Percentiles rank a stretch among this genome's conserved stretches.
These are phyloP conservation scores for Turnix velox DNA, from an alignment of 2,113 vertebrate species.

Conservation along the genomic window DNA sequence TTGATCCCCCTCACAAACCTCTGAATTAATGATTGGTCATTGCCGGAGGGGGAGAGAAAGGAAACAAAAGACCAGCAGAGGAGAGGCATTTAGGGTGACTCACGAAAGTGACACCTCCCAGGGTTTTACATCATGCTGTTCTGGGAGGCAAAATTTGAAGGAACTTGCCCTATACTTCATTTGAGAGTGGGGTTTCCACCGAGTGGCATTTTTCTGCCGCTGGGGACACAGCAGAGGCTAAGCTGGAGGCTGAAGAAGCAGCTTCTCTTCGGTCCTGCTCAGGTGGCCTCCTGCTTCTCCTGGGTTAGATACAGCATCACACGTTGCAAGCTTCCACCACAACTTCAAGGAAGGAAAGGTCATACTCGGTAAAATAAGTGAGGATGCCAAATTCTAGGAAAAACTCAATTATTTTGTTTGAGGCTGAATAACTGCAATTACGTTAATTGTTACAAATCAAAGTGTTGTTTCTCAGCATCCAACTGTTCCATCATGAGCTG, in stretches of 20 bases:
- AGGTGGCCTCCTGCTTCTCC: not conserved
- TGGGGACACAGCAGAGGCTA: not conserved
- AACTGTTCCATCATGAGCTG: slow-evolving; percentile 22
- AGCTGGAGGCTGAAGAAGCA: not conserved
- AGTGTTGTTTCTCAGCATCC: not conserved
- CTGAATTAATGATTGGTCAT: slow-evolving; percentile 14
- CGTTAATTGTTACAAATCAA: not conserved
- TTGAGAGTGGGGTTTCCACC: not conserved
- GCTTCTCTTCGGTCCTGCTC: not conserved
- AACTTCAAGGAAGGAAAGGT: slow-evolving; percentile 24
- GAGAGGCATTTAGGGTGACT: slow-evolving; percentile 17
- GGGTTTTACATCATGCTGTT: slow-evolving; percentile 3
- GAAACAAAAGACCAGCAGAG: slow-evolving; percentile 40
- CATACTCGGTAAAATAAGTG: not conserved
- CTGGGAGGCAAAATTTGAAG: slow-evolving; percentile 14
- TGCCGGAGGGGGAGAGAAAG: slow-evolving; percentile 13
- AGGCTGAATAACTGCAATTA: not conserved
- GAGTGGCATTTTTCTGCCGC: not conserved
- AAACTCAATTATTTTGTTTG: not conserved
- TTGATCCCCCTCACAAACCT: not conserved
- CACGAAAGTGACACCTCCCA: not conserved
- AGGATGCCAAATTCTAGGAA: slow-evolving; percentile 45
- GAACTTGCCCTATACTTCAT: slow-evolving; percentile 16
- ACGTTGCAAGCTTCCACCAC: not conserved
- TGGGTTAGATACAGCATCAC: not conserved